Conservation (phyloP, 2,888 invertebrate genomes). For the Agrenia bidenticulata region DNA sequence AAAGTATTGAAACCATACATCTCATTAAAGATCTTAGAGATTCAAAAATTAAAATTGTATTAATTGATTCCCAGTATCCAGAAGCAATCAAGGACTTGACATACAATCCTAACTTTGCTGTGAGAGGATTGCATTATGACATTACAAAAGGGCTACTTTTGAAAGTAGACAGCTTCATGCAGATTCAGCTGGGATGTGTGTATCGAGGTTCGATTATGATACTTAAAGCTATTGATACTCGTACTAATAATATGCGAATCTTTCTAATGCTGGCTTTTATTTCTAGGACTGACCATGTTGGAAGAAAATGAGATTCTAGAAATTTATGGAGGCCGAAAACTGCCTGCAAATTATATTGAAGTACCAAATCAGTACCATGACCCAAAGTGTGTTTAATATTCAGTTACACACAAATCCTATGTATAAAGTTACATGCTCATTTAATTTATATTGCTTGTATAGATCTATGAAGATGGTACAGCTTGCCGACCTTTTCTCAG, state of each 20-base stretch:
- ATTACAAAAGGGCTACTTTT: conserved; percentile 89
- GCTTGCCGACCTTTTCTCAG: conserved; percentile 91
- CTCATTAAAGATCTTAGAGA: no score
- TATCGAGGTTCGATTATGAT: conserved; percentile 75
- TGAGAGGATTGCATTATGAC: conserved; percentile 95
- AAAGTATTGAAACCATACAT: conserved; percentile 77
- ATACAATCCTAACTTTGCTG: conserved; percentile 91
- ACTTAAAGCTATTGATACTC: not conserved
- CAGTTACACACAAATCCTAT: conserved; percentile 14
- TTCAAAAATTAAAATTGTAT: no score
- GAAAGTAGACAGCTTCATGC: conserved; percentile 93
- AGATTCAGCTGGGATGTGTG: conserved; percentile 93
- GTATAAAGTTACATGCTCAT: conserved; percentile 13
- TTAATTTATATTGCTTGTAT: conserved; percentile 1
- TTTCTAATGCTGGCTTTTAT: no score
- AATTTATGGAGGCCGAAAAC: conserved; percentile 80
- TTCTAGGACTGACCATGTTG: conserved; percentile 66
- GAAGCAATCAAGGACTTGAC: conserved; percentile 73
- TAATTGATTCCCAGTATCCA: conserved; percentile 71
- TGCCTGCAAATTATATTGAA: conserved; percentile 85
- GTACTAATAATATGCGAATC: not conserved
- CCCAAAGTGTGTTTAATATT: conserved; percentile 31
- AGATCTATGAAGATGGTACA: conserved; percentile 75
- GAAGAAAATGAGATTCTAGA: conserved; percentile 80
- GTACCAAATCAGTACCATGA: conserved; percentile 55